These are phyloP conservation scores for Berghia stephanieae DNA, from an alignment of 1,140 invertebrate genomes.

Conservation along the genomic window DNA sequence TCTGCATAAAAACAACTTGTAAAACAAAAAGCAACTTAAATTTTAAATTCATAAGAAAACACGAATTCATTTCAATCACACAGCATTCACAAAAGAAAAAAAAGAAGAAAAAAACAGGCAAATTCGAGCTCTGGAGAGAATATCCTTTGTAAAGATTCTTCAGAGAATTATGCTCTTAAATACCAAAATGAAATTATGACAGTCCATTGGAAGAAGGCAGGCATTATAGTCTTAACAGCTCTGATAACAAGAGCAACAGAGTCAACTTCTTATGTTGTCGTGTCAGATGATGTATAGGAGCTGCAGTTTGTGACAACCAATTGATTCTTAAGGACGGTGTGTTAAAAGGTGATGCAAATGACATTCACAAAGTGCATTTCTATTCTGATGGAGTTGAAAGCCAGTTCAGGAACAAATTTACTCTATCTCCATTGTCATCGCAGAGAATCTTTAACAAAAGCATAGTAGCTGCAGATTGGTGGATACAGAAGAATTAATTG, in stretches of 20 bases:
- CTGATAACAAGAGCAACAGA: constrained; percentile 10
- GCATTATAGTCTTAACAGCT: constrained; percentile 20
- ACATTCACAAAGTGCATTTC: too few relatives aligned
- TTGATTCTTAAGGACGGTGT: too few relatives aligned
- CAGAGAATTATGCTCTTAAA: neutral
- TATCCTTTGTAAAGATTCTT: constrained; percentile 24
- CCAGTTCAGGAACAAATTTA: too few relatives aligned
- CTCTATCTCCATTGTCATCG: too few relatives aligned
- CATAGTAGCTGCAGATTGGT: too few relatives aligned
- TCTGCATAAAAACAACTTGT: neutral
- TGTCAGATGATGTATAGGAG: neutral
- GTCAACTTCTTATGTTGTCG: constrained; percentile 22
- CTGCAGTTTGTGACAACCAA: too few relatives aligned
- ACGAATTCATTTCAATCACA: neutral
- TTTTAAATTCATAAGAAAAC: neutral
- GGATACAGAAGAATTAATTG: too few relatives aligned
- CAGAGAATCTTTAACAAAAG: too few relatives aligned
- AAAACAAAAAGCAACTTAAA: neutral
- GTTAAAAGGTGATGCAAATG: too few relatives aligned
- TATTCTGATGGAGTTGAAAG: too few relatives aligned
- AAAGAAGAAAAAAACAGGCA: neutral
- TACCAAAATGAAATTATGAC: constrained; percentile 25
- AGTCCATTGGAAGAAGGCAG: constrained; percentile 7
- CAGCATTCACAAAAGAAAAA: too few relatives aligned
- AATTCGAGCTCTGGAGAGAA: constrained; percentile 28